phyloP scores from a whole-genome alignment of 2,797 vertebrate genomes.

The Rhinatrema bivittatum region DNA sequence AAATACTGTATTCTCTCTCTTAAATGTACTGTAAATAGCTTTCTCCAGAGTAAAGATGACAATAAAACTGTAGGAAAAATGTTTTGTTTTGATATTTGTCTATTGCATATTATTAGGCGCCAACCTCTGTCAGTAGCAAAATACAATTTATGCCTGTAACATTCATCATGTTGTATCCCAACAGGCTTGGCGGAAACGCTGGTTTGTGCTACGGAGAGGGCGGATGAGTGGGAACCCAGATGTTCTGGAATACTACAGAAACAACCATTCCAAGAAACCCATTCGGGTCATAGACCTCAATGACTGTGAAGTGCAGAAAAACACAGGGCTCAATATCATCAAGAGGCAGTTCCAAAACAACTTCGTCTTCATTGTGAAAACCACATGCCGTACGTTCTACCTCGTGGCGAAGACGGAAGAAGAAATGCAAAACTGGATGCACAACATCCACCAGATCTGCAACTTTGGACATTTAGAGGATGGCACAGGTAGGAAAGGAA shows the following conservation, averaged over 20 bases:
- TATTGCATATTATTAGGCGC: too few species aligned
- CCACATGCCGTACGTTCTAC: constrained; percentile 82
- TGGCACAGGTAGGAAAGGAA: constrained; percentile 59
- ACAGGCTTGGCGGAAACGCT: constrained; percentile 95
- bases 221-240: constrained; percentile 93
- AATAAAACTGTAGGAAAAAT: too few species aligned
- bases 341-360: constrained; percentile 84
- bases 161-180: not conserved
- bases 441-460: constrained; percentile 86
- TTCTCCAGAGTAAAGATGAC: too few species aligned
- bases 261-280: constrained; percentile 81
- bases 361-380: constrained; percentile 89
- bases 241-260: constrained; percentile 92
- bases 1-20: too few species aligned
- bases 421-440: constrained; percentile 93
- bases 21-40: too few species aligned
- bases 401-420: constrained; percentile 93
- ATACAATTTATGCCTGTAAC: too few species aligned
- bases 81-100: too few species aligned
- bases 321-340: constrained; percentile 68
- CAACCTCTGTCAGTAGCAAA: too few species aligned
- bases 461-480: constrained; percentile 76
- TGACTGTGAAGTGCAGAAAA: constrained; percentile 81
- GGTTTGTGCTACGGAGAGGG: constrained; percentile 90
- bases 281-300: constrained; percentile 89